A percentile compares a stretch with the other conserved stretches of the same genome.
These are phyloP conservation scores for Fragum whitleyi DNA, from an alignment of 2,888 invertebrate genomes.

Conservation along the genomic window DNA sequence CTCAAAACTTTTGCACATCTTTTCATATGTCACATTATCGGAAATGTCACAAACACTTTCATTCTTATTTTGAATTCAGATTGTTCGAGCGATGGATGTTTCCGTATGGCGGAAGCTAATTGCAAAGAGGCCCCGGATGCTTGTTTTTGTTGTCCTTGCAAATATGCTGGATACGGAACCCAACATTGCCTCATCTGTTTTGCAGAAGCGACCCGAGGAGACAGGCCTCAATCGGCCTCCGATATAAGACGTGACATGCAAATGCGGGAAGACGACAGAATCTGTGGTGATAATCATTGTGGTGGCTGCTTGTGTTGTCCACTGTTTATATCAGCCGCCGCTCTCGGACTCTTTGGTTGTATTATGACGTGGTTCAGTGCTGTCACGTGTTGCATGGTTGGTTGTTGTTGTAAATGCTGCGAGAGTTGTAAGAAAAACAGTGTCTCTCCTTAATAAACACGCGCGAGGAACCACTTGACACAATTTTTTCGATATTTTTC, in stretches of 20 bases:
- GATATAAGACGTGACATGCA: not conserved
- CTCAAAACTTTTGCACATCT: too few species aligned
- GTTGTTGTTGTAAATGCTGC: not conserved
- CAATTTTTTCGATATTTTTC: too few species aligned
- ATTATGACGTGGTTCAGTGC: not conserved
- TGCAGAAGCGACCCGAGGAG: not conserved
- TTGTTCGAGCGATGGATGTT: not conserved
- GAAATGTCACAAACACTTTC: too few species aligned
- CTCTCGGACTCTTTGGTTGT: not conserved
- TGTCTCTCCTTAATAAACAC: not conserved
- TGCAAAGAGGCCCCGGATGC: not conserved
- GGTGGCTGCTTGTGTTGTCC: not conserved
- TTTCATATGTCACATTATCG: too few species aligned
- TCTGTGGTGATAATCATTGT: not conserved
- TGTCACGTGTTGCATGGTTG: not conserved
- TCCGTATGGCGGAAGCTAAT: not conserved
- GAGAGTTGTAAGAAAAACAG: not conserved
- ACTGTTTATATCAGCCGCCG: not conserved
- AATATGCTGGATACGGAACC: slow-evolving; percentile 2
- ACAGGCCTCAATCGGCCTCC: not conserved
- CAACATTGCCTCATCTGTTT: not conserved
- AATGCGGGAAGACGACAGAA: not conserved
- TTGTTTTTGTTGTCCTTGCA: not conserved
- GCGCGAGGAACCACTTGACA: too few species aligned
- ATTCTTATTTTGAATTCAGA: not conserved